phyloP scores from a whole-genome alignment of 2,113 vertebrate species.

The Macrotus californicus region DNA sequence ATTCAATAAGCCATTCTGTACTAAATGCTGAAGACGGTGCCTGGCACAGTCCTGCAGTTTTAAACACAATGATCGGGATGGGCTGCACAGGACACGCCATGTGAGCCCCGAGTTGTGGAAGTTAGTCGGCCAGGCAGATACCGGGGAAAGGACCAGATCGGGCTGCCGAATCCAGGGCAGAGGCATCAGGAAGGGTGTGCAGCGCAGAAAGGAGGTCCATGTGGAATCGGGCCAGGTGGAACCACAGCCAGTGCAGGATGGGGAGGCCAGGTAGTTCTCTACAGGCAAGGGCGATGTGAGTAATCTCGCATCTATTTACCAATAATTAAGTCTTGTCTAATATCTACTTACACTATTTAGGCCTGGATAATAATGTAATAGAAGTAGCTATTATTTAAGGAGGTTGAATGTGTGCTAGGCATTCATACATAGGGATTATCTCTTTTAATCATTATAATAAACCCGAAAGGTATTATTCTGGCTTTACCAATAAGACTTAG shows the following conservation, averaged over 20 bases:
- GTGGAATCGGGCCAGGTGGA: not conserved
- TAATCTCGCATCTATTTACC: not conserved
- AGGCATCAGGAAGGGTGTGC: not conserved
- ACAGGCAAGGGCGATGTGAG: not conserved
- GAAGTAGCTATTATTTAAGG: not conserved
- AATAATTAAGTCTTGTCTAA: not conserved
- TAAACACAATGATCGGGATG: not conserved
- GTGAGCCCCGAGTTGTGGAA: not conserved
- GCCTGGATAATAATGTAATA: not conserved
- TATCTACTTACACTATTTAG: not conserved
- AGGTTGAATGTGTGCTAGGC: not conserved
- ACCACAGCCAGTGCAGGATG: not conserved
- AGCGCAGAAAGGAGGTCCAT: not conserved
- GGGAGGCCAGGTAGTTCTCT: not conserved
- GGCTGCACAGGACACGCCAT: not conserved
- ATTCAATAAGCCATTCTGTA: not conserved
- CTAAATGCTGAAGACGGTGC: not conserved
- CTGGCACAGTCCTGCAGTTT: not conserved
- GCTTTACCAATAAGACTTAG: not conserved
- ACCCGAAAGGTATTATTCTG: not conserved
- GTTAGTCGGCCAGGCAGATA: not conserved
- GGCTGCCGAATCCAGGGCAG: not conserved
- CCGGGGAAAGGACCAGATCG: not conserved
- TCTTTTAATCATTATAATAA: not conserved
- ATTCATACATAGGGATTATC: not conserved